Evolutionary conservation across 2,888 invertebrate genomes (phyloP), one percentile per base, ranked within the genome.

Genomic region (Eilema griseolum): DNA sequence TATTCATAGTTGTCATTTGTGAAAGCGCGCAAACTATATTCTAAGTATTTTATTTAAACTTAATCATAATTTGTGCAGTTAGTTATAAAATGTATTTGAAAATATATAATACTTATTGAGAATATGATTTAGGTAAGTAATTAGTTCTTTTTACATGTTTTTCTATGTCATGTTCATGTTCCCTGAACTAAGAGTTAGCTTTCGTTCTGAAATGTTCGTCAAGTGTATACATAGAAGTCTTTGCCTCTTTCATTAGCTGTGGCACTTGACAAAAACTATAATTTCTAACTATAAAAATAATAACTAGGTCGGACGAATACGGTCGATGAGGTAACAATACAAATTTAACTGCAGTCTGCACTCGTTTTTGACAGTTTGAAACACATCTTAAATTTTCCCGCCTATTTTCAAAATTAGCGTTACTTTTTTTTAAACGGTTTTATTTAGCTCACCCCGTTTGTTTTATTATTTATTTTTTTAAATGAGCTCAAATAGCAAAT

Each of bases 231-330:
- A 52, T 52, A 52, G n/a, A 52, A 52, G 10, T 52, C 7, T 52
- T 52, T n/a, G 10, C 52, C 52, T 52, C n/a, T 72, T n/a, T 65
- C 57, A 56, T 72, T 61, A 46, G 52, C 52, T 59, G 41, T 72
- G 77, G 70, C 73, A 80, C 71, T 74, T 76, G 20, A 28, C 63
- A 33, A 59, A 31, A 23, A 65, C 12, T 28, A 14, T 16, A 24
- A 41, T 37, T 11, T 46, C 24, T 24, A 26, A 37, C 11, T 1
- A 2, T 14, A 16, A 59, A 59, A 12, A 28, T 23, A 23, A 20
- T 3, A 33, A 12, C 33, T 33, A 5, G 20, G n/a, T 26, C 20
- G 24, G 41, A 12, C 46, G 16, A 64, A 14, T 59, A 26, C 5
- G 10, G 24, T 20, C 20, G 46, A 46, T 46, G 46, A 46, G 20